Conservation (phyloP, 2,888 invertebrate species). For the Synanthedon formicaeformis region DNA sequence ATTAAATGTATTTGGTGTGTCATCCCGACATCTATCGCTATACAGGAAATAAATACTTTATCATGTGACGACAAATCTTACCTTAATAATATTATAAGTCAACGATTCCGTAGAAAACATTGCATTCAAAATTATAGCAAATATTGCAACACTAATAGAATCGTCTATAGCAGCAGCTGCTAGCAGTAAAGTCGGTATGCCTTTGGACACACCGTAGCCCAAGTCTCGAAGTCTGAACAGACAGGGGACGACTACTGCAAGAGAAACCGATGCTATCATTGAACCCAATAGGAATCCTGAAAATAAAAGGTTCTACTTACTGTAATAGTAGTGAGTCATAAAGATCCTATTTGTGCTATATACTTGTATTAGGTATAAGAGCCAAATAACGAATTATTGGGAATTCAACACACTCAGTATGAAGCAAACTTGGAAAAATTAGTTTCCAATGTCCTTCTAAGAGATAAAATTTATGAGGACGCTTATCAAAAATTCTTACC, state of each 20-base stretch:
- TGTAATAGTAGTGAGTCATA: too few species aligned
- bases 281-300: conserved; percentile 77
- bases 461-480: too few species aligned
- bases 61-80: conserved; percentile 9
- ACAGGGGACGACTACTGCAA: conserved; percentile 91
- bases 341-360: too few species aligned
- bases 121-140: conserved; percentile 83
- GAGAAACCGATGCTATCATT: conserved; percentile 87
- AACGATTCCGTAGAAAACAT: conserved; percentile 78
- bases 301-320: conserved; percentile 1
- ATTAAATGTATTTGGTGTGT: too few species aligned
- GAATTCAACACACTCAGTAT: too few species aligned
- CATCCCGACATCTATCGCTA: too few species aligned
- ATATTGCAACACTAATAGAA: conserved; percentile 89
- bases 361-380: too few species aligned
- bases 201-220: conserved; percentile 84
- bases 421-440: too few species aligned
- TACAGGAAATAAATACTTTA: too few species aligned
- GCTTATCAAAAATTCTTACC: too few species aligned
- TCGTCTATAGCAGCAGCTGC: conserved; percentile 91
- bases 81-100: conserved; percentile 75
- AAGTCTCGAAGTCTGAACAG: conserved; percentile 79
- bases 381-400: too few species aligned
- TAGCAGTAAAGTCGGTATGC: conserved; percentile 88
- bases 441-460: too few species aligned